Evolutionary conservation across 2,888 invertebrate species (phyloP).

Genomic region (Drosophila robusta): DNA sequence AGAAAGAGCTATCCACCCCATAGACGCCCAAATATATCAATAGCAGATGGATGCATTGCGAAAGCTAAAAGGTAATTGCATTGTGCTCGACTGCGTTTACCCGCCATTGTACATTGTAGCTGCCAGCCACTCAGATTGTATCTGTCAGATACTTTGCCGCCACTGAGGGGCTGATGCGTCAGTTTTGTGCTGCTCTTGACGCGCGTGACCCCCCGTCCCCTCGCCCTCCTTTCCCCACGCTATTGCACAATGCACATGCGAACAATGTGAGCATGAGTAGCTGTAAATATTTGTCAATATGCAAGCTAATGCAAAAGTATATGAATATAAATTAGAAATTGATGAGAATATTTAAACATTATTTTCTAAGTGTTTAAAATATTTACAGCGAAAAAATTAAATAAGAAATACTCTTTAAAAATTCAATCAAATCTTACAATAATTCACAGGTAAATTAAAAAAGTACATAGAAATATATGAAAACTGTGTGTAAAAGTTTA

Average conservation of each 20-base stretch:
- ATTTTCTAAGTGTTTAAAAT: too few species aligned
- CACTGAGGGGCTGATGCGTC: slow-evolving; percentile 23
- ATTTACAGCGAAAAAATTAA: too few species aligned
- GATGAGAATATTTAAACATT: too few species aligned
- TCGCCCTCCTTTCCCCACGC: background rate
- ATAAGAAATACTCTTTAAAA: too few species aligned
- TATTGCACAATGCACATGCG: slow-evolving; percentile 36
- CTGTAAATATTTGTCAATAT: background rate
- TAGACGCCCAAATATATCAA: slow-evolving; percentile 45
- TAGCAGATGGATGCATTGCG: slow-evolving; percentile 36
- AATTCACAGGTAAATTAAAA: background rate
- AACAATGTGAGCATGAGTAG: slow-evolving; percentile 1
- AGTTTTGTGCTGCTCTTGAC: slow-evolving; percentile 33
- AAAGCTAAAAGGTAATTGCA: slow-evolving; percentile 34
- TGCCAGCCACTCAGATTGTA: slow-evolving; percentile 41
- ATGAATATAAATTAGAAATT: background rate
- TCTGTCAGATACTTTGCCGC: slow-evolving; percentile 45
- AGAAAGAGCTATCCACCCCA: slow-evolving; percentile 10
- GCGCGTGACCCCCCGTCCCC: background rate
- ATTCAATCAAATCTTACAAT: too few species aligned
- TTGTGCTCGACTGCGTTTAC: slow-evolving; percentile 20
- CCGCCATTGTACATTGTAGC: slow-evolving; percentile 11
- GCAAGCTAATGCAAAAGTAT: background rate
- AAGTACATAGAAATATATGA: background rate
- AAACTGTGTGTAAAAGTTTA: too few species aligned